Base-by-base conservation (phyloP, 2,888 invertebrate genomes). In the Thymelicus acteon region DNA sequence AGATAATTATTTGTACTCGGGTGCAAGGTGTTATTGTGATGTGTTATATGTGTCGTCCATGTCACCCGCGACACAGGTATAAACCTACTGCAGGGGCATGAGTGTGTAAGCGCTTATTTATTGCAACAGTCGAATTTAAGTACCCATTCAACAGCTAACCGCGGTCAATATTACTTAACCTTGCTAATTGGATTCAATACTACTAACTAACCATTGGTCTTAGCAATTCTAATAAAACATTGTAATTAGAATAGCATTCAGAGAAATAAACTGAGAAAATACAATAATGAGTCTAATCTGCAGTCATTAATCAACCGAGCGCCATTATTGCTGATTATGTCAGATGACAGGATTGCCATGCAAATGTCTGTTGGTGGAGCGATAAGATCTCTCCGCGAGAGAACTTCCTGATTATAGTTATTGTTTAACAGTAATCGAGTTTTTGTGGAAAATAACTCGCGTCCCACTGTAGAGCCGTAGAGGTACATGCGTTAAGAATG, bases 401-500 rank as follows among this genome's bases (percentile, higher is more conserved):
- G 48, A 60, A 64, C 70, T 69, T 69, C 69, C 69, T 63, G 58
- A 69, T 69, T 69, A 48, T 69, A 58, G 63, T 69, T 69, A 69
- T 69, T 69, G 69, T 69, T 69, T 63, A 63, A 69, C 69, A 49
- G 57, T 69, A 69, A 69, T 69, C 47, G 49, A 69, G 69, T 69
- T 69, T 69, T 69, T 69, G 63, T 58, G 48, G 7, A 19, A 62
- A 58, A 58, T 57, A 58, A 49, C 61, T 44, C 15, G 7, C 37
- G 7, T 60, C 48, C 60, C 60, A 66, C 47, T 66, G 57, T 66
- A 12, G 19, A 1, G 19, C 47, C 58, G 57, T 66, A 12, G 19
- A 1, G 19, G 19, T 19, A 19, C 19, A 19, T 40, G 54, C 13
- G 52, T 19, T n/a, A 7, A 49, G 31, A 63, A 63, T 49, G 0